A percentile compares a stretch with the other conserved stretches of the same genome.
Evolutionary conservation across 2,113 vertebrate species (phyloP).

Genomic region (Syngnathoides biaculeatus): DNA sequence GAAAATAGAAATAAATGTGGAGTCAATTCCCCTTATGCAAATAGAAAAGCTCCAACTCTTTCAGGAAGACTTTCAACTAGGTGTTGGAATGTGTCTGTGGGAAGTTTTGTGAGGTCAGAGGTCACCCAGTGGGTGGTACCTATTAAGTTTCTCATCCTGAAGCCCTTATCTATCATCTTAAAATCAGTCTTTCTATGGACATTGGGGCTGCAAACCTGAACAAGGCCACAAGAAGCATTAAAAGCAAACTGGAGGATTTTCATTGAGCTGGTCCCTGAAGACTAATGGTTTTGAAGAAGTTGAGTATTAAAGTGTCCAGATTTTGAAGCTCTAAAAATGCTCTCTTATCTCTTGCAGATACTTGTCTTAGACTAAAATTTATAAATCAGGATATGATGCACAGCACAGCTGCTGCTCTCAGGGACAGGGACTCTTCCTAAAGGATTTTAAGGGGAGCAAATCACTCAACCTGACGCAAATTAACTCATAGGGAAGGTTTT

Average conservation of each 20-base stretch:
- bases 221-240: constrained; percentile 68
- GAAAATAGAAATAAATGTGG: not conserved
- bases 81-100: not conserved
- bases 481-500: constrained; percentile 24
- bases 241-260: constrained; percentile 72
- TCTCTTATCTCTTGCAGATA: constrained; percentile 1
- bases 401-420: constrained; percentile 19
- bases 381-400: not conserved
- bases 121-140: not conserved
- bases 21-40: not conserved
- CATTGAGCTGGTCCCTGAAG: constrained; percentile 70
- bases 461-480: constrained; percentile 31
- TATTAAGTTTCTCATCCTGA: constrained; percentile 7
- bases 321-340: constrained; percentile 49
- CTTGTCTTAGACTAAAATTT: not conserved
- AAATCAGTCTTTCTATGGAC: constrained; percentile 43
- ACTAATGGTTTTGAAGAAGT: constrained; percentile 52
- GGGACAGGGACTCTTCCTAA: constrained; percentile 15
- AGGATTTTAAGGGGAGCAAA: constrained; percentile 21
- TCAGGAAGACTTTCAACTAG: not conserved
- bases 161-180: constrained; percentile 44
- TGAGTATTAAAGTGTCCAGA: constrained; percentile 48
- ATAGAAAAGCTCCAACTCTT: not conserved
- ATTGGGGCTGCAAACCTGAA: constrained; percentile 67
- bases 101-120: not conserved